These are phyloP conservation scores for Hirtodrosophila trivittata DNA, from an alignment of 2,888 invertebrate species.

Conservation along the genomic window DNA sequence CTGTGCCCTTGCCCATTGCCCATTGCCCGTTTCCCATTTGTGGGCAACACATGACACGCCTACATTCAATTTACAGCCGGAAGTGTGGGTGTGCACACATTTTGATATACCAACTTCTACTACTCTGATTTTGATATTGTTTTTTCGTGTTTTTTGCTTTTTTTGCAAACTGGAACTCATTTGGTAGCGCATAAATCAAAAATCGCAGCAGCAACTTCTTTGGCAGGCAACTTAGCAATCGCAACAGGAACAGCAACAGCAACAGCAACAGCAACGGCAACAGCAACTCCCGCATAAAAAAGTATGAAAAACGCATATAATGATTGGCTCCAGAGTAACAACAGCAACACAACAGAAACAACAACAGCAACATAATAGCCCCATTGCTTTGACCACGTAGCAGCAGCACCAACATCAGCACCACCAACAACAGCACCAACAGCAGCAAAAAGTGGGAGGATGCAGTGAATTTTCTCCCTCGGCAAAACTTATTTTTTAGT, in stretches of 20 bases:
- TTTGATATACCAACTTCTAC: slow-evolving; percentile 58
- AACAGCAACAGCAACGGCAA: slow-evolving; percentile 38
- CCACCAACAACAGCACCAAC: slow-evolving; percentile 39
- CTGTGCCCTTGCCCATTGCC: slow-evolving; percentile 17
- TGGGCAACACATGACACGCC: slow-evolving; percentile 58
- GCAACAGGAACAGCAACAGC: slow-evolving; percentile 46
- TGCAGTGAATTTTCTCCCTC: slow-evolving; percentile 79
- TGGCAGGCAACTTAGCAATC: slow-evolving; percentile 25
- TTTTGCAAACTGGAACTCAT: slow-evolving; percentile 62
- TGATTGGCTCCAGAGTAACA: slow-evolving; percentile 67
- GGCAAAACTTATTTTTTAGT: slow-evolving; percentile 59
- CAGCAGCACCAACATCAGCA: slow-evolving; percentile 39
- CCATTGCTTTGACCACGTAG: slow-evolving; percentile 53
- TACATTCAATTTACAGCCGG: slow-evolving; percentile 80
- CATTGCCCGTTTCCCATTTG: slow-evolving; percentile 29
- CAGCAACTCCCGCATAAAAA: slow-evolving; percentile 77
- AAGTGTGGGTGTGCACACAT: slow-evolving; percentile 81
- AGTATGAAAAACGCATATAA: slow-evolving; percentile 76
- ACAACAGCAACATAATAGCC: slow-evolving; percentile 59
- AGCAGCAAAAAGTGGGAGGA: slow-evolving; percentile 82
- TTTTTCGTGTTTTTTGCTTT: slow-evolving; percentile 32
- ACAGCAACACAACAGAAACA: slow-evolving; percentile 45
- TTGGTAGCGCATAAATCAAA: slow-evolving; percentile 75
- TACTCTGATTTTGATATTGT: slow-evolving; percentile 29
- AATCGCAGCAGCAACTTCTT: slow-evolving; percentile 50